Conservation (phyloP, 2,797 vertebrate genomes). For the Myripristis jacobus region DNA sequence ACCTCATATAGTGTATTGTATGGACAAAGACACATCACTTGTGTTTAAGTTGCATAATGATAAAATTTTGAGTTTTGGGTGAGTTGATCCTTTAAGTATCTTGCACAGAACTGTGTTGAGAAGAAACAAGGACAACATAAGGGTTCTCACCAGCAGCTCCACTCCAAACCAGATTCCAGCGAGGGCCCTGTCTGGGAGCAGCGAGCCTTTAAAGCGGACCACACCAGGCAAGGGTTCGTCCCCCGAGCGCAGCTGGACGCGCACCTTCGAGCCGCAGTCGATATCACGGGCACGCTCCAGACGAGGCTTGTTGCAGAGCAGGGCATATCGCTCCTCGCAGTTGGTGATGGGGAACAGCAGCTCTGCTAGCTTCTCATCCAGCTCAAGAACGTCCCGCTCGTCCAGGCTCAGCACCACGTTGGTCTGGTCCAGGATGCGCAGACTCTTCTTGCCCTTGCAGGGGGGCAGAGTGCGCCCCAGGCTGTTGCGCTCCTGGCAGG, state of each 20-base stretch:
- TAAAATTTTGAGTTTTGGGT: neutral
- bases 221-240: slow-evolving; percentile 95
- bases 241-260: slow-evolving; percentile 92
- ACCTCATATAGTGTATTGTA: too few species aligned
- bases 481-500: slow-evolving; percentile 93
- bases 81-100: neutral
- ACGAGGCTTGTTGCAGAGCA: slow-evolving; percentile 90
- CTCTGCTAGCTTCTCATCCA: slow-evolving; percentile 94
- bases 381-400: slow-evolving; percentile 92
- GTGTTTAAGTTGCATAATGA: too few species aligned
- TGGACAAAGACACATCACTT: too few species aligned
- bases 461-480: slow-evolving; percentile 90
- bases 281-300: slow-evolving; percentile 92
- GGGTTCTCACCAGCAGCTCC: slow-evolving; percentile 92
- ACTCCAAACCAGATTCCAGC: slow-evolving; percentile 98
- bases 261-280: slow-evolving; percentile 93
- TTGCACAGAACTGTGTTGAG: neutral
- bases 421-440: slow-evolving; percentile 95
- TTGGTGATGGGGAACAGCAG: slow-evolving; percentile 97
- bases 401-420: slow-evolving; percentile 92
- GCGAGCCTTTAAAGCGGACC: slow-evolving; percentile 94
- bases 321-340: slow-evolving; percentile 93
- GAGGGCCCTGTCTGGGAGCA: slow-evolving; percentile 92
- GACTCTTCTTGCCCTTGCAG: slow-evolving; percentile 94
- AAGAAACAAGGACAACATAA: neutral